A percentile compares a stretch with the other conserved stretches of the same genome.
Conservation (phyloP, 2,888 invertebrate genomes). For the Coenonympha arcania region DNA sequence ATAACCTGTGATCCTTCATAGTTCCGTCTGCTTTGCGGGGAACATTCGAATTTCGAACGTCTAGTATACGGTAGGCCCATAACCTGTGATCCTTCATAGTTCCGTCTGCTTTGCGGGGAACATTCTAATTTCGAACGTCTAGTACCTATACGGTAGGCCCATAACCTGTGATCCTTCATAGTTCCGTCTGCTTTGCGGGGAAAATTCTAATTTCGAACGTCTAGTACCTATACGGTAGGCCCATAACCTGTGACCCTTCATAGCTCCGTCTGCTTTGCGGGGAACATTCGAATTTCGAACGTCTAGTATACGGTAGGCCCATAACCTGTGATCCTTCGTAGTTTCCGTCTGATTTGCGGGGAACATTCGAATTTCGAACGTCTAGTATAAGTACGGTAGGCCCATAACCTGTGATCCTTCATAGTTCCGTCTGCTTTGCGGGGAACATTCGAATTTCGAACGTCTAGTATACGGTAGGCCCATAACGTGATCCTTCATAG, state of each 20-base stretch:
- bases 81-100: too few species aligned
- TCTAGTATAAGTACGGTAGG: neutral
- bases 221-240: too few species aligned
- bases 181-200: too few species aligned
- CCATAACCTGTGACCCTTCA: too few species aligned
- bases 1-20: neutral
- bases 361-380: conserved; percentile 45
- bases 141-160: too few species aligned
- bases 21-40: too few species aligned
- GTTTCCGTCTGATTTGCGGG: conserved; percentile 57
- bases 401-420: neutral
- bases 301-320: neutral
- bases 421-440: conserved; percentile 56
- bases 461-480: neutral
- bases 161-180: too few species aligned
- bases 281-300: conserved; percentile 47
- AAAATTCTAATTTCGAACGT: too few species aligned
- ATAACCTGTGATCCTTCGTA: neutral
- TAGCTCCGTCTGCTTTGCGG: conserved; percentile 59
- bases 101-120: too few species aligned
- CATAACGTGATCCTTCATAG: neutral
- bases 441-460: conserved; percentile 50
- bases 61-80: too few species aligned
- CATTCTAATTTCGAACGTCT: too few species aligned
- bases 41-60: too few species aligned